phyloP scores from a whole-genome alignment of 2,797 vertebrate species.

The Sebastes dallii region DNA sequence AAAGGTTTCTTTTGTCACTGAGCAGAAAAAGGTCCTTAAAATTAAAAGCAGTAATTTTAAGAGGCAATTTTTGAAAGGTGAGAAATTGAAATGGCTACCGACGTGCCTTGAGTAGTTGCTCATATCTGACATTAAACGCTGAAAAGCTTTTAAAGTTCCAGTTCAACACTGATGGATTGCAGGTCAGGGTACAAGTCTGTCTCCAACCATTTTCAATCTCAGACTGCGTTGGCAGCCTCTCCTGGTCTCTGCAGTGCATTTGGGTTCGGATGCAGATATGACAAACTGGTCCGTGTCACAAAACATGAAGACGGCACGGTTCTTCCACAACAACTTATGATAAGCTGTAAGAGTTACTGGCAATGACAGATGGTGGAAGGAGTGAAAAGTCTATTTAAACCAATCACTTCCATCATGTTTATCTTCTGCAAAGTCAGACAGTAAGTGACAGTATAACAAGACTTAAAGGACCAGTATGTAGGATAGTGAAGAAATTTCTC shows the following conservation, averaged over 20 bases:
- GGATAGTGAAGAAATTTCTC: no score
- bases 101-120: background rate
- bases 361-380: constrained; percentile 29
- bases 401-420: constrained; percentile 29
- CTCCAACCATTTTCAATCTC: constrained; percentile 1
- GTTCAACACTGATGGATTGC: background rate
- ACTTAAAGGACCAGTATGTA: background rate
- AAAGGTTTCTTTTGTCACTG: background rate
- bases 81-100: constrained; percentile 5
- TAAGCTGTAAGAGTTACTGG: constrained; percentile 23
- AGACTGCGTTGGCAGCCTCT: constrained; percentile 17
- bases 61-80: background rate
- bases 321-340: constrained; percentile 27
- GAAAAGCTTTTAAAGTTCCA: constrained; percentile 15
- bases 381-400: constrained; percentile 22
- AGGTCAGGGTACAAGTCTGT: background rate
- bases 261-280: constrained; percentile 14
- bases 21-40: background rate
- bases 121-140: constrained; percentile 14
- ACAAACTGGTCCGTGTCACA: constrained; percentile 16
- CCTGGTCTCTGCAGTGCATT: constrained; percentile 16
- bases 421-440: constrained; percentile 5
- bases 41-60: constrained; percentile 4
- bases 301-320: constrained; percentile 13
- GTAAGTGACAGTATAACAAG: background rate